These are phyloP conservation scores for Chromobotia macracanthus DNA, from an alignment of 2,797 vertebrate species.

Conservation along the genomic window DNA sequence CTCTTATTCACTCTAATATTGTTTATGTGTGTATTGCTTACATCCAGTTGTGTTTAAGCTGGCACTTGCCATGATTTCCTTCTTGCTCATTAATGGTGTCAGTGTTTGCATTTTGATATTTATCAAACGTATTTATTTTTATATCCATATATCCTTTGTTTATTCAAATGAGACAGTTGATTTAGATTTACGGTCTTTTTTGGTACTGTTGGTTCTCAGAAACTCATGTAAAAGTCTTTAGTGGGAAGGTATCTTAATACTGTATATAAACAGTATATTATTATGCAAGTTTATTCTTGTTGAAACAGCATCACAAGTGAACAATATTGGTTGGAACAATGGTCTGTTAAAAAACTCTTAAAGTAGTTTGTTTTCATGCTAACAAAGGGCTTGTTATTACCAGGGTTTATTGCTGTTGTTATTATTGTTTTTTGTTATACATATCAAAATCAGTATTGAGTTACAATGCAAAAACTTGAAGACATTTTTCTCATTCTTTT, in stretches of 20 bases:
- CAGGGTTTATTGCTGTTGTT: constrained; percentile 3
- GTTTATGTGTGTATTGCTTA: constrained; percentile 72
- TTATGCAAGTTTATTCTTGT: constrained; percentile 16
- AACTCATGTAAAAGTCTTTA: not conserved
- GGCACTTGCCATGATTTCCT: constrained; percentile 53
- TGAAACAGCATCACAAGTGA: constrained; percentile 16
- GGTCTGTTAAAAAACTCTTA: not conserved
- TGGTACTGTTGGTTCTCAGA: constrained; percentile 55
- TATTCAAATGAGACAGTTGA: constrained; percentile 48
- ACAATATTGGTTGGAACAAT: not conserved
- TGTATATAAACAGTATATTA: not conserved
- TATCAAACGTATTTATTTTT: constrained; percentile 66
- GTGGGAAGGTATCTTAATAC: constrained; percentile 46
- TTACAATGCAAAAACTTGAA: constrained; percentile 23
- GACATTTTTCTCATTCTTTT: not conserved
- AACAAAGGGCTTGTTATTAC: constrained; percentile 3
- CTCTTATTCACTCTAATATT: constrained; percentile 70
- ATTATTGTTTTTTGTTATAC: not conserved
- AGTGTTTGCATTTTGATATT: constrained; percentile 68
- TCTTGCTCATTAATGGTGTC: constrained; percentile 48
- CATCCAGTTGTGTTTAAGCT: constrained; percentile 55
- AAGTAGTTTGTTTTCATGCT: not conserved
- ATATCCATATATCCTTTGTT: constrained; percentile 70
- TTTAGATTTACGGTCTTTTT: constrained; percentile 40
- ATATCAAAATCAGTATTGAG: not conserved